These are phyloP conservation scores for Eulemur rubriventer DNA, from an alignment of 2,797 vertebrate genomes.

Conservation along the genomic window DNA sequence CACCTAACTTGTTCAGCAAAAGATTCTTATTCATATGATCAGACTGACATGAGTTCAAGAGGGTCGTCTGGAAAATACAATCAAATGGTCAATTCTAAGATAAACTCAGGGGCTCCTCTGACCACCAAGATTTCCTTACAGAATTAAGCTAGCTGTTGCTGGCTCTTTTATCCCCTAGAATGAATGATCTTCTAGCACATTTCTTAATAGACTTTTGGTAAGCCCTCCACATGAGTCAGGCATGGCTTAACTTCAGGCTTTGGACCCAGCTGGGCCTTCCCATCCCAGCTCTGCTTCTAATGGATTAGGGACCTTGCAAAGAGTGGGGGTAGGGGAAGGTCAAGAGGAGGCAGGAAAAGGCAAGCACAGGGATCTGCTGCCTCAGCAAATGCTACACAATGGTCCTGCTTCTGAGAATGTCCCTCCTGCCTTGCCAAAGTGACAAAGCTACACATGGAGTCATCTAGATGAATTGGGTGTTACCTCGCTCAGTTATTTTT, in stretches of 20 bases:
- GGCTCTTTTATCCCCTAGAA: neutral
- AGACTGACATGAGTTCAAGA: neutral
- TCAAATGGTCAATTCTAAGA: neutral
- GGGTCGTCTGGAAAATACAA: neutral
- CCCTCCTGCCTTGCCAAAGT: neutral
- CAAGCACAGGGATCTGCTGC: neutral
- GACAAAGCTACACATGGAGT: neutral
- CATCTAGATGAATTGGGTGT: neutral
- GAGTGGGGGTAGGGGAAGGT: too few relatives aligned
- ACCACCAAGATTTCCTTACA: neutral
- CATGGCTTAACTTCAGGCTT: neutral
- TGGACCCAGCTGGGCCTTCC: neutral
- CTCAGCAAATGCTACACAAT: neutral
- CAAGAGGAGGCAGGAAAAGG: neutral
- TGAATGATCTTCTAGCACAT: neutral
- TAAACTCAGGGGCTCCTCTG: neutral
- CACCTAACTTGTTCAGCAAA: neutral
- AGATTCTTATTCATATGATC: neutral
- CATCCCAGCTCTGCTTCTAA: neutral
- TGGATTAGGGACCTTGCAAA: neutral
- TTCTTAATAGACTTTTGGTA: neutral
- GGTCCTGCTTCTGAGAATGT: neutral
- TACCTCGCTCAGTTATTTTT: constrained; percentile 15
- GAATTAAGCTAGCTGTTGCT: neutral
- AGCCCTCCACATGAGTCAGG: neutral